Percentiles rank a stretch among this genome's conserved stretches.
These are phyloP conservation scores for Vanacampus margaritifer DNA, from an alignment of 2,113 vertebrate genomes.

Conservation along the genomic window DNA sequence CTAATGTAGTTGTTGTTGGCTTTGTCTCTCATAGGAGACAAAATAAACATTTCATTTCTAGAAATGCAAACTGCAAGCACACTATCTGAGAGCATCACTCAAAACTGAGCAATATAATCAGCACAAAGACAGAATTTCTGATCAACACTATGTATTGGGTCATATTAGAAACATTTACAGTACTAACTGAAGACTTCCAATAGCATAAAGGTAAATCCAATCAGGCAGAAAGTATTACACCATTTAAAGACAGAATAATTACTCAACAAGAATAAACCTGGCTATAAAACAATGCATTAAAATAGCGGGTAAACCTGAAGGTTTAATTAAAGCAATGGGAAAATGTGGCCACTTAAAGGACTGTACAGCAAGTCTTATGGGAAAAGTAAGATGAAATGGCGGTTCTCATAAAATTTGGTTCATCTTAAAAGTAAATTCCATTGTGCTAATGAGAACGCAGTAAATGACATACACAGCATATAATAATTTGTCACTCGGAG, in stretches of 20 bases:
- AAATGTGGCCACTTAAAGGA: neutral
- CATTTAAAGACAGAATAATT: neutral
- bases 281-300: constrained; percentile 1
- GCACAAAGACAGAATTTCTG: neutral
- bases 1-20: too few relatives aligned
- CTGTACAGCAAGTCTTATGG: neutral
- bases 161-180: neutral
- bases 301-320: neutral
- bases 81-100: neutral
- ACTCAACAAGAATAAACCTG: neutral
- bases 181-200: neutral
- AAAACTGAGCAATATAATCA: neutral
- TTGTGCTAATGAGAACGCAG: neutral
- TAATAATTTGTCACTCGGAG: too few relatives aligned
- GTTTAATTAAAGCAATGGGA: neutral
- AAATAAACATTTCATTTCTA: neutral
- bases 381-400: neutral
- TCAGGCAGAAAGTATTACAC: neutral
- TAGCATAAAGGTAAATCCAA: neutral
- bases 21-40: too few relatives aligned
- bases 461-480: neutral
- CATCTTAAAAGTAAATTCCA: neutral
- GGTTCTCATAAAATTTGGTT: neutral
- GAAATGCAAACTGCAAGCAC: neutral
- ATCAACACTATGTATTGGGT: neutral